A percentile compares a stretch with the other conserved stretches of the same genome.
Conservation (phyloP, 1,140 invertebrate species). For the Pissodes strobi region DNA sequence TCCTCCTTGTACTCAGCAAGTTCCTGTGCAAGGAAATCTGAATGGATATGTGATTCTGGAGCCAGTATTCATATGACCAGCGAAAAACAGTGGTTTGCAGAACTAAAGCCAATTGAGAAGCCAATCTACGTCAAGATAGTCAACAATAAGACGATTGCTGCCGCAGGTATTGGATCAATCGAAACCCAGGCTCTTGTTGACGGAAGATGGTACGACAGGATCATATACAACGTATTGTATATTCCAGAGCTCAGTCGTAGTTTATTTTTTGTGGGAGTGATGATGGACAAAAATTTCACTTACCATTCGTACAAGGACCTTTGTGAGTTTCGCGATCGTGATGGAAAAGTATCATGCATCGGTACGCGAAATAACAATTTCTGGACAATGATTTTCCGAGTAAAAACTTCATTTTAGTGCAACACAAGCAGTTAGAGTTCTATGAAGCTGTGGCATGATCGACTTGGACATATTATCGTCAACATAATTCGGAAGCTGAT, state of each 20-base stretch:
- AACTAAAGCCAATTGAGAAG: neutral
- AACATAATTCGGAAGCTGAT: neutral
- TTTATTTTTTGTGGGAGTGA: constrained; percentile 27
- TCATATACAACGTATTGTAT: constrained; percentile 22
- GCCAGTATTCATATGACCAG: constrained; percentile 11
- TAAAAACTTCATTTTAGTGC: neutral
- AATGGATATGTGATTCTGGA: constrained; percentile 8
- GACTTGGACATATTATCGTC: constrained; percentile 54
- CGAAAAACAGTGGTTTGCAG: constrained; percentile 1
- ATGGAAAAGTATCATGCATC: no score
- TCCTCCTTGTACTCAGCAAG: constrained; percentile 1
- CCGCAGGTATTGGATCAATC: constrained; percentile 38
- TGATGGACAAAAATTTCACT: constrained; percentile 27
- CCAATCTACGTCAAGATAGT: constrained; percentile 27
- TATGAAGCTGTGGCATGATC: constrained; percentile 53
- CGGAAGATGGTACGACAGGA: constrained; percentile 15
- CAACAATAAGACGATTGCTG: constrained; percentile 36
- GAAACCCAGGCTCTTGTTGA: constrained; percentile 19
- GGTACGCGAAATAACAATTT: constrained; percentile 13
- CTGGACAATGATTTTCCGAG: constrained; percentile 16
- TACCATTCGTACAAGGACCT: constrained; percentile 11
- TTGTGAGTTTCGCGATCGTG: constrained; percentile 28
- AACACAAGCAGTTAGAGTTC: neutral
- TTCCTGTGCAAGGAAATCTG: neutral
- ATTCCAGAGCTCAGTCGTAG: constrained; percentile 11